phyloP scores from a whole-genome alignment of 2,113 vertebrate genomes.

The Varanus salvator region DNA sequence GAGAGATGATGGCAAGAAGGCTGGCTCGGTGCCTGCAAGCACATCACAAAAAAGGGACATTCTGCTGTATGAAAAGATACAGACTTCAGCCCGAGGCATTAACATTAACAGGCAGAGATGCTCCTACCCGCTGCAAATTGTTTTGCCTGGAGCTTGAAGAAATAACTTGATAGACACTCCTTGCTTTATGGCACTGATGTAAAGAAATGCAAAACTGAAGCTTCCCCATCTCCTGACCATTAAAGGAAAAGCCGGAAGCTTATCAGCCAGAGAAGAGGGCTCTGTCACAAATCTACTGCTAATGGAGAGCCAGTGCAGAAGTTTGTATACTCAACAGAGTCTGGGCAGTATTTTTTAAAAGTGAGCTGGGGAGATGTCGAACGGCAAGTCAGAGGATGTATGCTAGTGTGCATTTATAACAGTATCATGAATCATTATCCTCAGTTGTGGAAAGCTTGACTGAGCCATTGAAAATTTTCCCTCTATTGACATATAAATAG shows the following conservation, averaged over 20 bases:
- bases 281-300: background rate
- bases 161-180: slow-evolving; percentile 16
- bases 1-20: slow-evolving; percentile 10
- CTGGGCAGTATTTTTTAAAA: background rate
- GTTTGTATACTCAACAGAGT: background rate
- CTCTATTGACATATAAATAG: background rate
- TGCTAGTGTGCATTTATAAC: background rate
- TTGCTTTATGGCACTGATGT: background rate
- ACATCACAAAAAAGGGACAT: slow-evolving; percentile 18
- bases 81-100: slow-evolving; percentile 33
- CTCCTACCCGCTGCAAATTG: slow-evolving; percentile 54
- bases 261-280: background rate
- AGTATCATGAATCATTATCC: background rate
- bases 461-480: background rate
- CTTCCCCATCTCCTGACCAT: background rate
- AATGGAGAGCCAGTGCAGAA: background rate
- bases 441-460: background rate
- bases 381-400: background rate
- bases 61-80: slow-evolving; percentile 45
- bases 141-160: slow-evolving; percentile 49
- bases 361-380: background rate
- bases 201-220: slow-evolving; percentile 1
- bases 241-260: background rate
- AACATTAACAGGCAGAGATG: slow-evolving; percentile 44
- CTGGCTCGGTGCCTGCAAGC: slow-evolving; percentile 11